A percentile compares a stretch with the other conserved stretches of the same genome.
phyloP scores from a whole-genome alignment of 2,888 invertebrate species.

The Chloroclystis v-ata region DNA sequence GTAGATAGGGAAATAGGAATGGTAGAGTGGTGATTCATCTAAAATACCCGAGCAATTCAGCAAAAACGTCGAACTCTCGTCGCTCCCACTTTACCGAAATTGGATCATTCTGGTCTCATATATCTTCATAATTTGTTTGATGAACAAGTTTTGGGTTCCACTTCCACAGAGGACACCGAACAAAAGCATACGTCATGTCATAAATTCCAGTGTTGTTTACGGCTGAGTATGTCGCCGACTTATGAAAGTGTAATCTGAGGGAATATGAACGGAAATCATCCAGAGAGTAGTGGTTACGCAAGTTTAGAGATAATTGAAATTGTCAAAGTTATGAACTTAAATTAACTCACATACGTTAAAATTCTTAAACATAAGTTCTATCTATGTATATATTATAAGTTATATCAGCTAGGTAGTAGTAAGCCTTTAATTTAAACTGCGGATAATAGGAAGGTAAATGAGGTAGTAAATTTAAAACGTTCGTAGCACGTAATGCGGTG shows the following conservation, averaged over 20 bases:
- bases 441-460: too few relatives aligned
- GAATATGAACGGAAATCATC: conserved; percentile 47
- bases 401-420: too few relatives aligned
- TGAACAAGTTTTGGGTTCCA: conserved; percentile 58
- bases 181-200: conserved; percentile 58
- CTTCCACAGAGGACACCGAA: conserved; percentile 43
- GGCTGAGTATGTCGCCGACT: conserved; percentile 62
- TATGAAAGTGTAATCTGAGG: conserved; percentile 53
- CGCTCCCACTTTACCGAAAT: conserved; percentile 71
- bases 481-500: conserved; percentile 33
- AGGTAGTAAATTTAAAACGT: too few relatives aligned
- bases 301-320: conserved; percentile 47
- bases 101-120: conserved; percentile 70
- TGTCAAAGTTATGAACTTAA: conserved; percentile 30
- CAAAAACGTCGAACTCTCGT: conserved; percentile 67
- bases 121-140: conserved; percentile 70
- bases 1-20: conserved; percentile 64
- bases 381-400: too few relatives aligned
- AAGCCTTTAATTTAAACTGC: too few relatives aligned
- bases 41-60: conserved; percentile 73
- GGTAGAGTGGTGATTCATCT: conserved; percentile 70
- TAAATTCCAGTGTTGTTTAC: conserved; percentile 64
- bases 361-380: too few relatives aligned
- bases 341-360: too few relatives aligned
- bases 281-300: conserved; percentile 33